Conservation (phyloP, 2,113 vertebrate species). For the Xenopus borealis region DNA sequence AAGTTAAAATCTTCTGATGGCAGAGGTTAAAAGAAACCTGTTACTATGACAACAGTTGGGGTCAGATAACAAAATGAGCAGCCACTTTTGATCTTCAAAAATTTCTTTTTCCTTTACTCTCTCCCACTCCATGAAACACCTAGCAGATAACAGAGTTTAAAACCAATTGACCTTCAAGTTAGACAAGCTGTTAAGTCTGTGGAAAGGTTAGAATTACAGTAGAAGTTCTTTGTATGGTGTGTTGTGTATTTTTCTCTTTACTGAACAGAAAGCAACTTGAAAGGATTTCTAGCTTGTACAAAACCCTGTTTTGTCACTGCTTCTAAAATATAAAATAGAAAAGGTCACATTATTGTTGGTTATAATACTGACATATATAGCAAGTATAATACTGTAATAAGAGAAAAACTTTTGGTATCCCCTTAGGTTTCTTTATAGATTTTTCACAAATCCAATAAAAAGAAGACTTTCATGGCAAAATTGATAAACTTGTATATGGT, state of each 20-base stretch:
- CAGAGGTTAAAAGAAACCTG: conserved; percentile 81
- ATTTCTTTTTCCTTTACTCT: conserved; percentile 76
- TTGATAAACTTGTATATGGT: conserved; percentile 1
- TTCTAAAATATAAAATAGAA: conserved; percentile 1
- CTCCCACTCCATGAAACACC: conserved; percentile 83
- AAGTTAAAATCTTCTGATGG: conserved; percentile 67
- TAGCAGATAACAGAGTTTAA: conserved; percentile 81
- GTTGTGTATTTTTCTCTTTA: conserved; percentile 43
- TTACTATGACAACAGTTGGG: conserved; percentile 85
- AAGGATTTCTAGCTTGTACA: conserved; percentile 43
- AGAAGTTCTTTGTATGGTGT: conserved; percentile 46
- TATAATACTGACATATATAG: conserved; percentile 37
- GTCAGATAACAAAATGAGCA: conserved; percentile 83
- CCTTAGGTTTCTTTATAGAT: conserved; percentile 23
- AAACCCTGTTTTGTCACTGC: conserved; percentile 27
- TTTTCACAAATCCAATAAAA: conserved; percentile 20
- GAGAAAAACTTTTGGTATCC: conserved; percentile 33
- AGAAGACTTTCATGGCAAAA: conserved; percentile 23
- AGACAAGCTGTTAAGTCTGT: conserved; percentile 64
- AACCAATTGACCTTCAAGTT: conserved; percentile 87
- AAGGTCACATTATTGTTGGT: conserved; percentile 40
- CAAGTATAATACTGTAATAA: conserved; percentile 40
- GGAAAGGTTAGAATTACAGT: conserved; percentile 66
- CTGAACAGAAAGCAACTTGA: conserved; percentile 49
- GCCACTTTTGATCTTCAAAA: conserved; percentile 80